These are phyloP conservation scores for Circaetus gallicus DNA, from an alignment of 2,113 vertebrate species.

Conservation along the genomic window DNA sequence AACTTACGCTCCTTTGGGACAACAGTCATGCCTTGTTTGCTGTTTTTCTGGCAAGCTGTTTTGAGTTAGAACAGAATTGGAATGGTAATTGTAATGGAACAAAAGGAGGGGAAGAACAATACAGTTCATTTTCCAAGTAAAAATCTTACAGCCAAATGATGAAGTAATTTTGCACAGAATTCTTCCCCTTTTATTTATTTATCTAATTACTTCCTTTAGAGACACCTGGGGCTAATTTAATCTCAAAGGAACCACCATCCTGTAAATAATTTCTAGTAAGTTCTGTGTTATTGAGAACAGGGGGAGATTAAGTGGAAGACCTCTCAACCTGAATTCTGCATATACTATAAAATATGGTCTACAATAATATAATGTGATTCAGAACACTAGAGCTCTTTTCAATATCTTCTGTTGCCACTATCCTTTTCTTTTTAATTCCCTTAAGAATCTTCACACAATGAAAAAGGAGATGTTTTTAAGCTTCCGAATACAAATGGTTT, in stretches of 20 bases:
- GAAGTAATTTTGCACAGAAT: not conserved
- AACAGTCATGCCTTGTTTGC: not conserved
- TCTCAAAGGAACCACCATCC: not conserved
- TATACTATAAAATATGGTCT: not conserved
- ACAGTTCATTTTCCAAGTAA: not conserved
- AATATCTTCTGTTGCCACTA: not conserved
- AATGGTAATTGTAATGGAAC: not conserved
- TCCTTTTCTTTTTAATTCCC: not conserved
- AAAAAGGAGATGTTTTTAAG: not conserved
- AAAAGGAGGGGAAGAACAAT: not conserved
- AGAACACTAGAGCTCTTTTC: not conserved
- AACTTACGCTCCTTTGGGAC: not conserved
- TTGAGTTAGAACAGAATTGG: not conserved
- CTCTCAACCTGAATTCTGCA: not conserved
- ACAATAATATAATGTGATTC: not conserved
- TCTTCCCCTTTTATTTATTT: not conserved
- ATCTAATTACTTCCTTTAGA: not conserved
- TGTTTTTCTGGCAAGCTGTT: not conserved
- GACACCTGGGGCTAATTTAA: not conserved
- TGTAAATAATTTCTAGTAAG: not conserved
- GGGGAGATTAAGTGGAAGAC: not conserved
- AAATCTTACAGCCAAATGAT: not conserved
- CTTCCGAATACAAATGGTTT: not conserved
- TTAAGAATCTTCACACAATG: not conserved
- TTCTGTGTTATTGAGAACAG: not conserved